Conservation (phyloP, 2,797 vertebrate species). For the Varecia variegata region DNA sequence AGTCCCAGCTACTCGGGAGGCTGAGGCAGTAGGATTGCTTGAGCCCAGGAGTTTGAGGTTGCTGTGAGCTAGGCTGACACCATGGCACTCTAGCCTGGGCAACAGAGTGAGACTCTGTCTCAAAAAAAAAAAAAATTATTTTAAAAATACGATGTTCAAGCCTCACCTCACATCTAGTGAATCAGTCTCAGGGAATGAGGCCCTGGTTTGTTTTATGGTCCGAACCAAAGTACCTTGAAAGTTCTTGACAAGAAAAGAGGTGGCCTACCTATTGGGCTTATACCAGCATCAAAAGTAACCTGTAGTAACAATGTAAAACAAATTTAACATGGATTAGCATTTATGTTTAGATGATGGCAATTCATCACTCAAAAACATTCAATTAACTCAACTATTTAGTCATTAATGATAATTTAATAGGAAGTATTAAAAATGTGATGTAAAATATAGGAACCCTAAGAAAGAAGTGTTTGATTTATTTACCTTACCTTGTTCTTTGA, state of each 20-base stretch:
- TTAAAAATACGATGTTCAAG: not conserved
- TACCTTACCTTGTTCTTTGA: slow-evolving; percentile 30
- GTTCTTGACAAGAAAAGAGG: not conserved
- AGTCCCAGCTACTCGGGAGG: too few species aligned
- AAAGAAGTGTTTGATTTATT: slow-evolving; percentile 31
- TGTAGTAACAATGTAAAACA: not conserved
- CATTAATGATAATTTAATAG: not conserved
- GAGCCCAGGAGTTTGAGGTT: too few species aligned
- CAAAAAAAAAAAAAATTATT: not conserved
- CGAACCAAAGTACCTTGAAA: not conserved
- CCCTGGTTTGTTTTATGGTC: not conserved
- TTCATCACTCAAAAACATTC: not conserved
- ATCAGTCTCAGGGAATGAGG: not conserved
- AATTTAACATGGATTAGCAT: slow-evolving; percentile 1
- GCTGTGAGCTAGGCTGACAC: too few species aligned
- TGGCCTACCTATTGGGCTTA: not conserved
- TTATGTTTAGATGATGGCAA: not conserved
- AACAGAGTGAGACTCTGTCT: too few species aligned
- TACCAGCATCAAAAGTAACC: not conserved
- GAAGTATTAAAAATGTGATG: not conserved
- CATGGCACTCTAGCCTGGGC: too few species aligned
- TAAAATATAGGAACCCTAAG: not conserved
- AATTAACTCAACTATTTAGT: not conserved
- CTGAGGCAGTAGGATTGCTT: too few species aligned
- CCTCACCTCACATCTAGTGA: not conserved